These are phyloP conservation scores for Probosciger aterrimus DNA, from an alignment of 2,113 vertebrate genomes.

Conservation along the genomic window DNA sequence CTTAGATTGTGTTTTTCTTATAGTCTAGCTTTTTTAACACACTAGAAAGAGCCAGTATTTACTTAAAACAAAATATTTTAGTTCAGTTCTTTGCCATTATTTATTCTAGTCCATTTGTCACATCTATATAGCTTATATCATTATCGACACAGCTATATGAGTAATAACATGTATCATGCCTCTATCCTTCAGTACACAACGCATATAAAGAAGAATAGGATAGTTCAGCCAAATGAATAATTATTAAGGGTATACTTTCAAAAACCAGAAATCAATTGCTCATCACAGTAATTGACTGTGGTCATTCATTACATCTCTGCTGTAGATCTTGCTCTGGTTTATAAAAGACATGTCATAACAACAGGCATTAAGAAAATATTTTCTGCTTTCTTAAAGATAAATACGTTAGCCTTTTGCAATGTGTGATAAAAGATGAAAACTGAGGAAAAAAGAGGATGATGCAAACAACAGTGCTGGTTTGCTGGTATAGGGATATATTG, in stretches of 20 bases:
- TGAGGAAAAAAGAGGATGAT: neutral
- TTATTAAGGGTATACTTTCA: constrained; percentile 17
- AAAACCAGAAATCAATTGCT: constrained; percentile 38
- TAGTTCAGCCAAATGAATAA: constrained; percentile 14
- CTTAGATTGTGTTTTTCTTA: neutral
- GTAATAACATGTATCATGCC: constrained; percentile 25
- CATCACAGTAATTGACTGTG: neutral
- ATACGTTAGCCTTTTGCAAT: neutral
- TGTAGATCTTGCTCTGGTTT: neutral
- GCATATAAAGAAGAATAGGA: neutral
- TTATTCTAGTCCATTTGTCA: neutral
- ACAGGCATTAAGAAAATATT: neutral
- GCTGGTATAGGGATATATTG: neutral
- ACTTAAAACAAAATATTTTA: constrained; percentile 11
- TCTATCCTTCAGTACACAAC: neutral
- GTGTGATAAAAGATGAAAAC: neutral
- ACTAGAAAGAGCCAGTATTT: neutral
- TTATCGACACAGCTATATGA: constrained; percentile 21
- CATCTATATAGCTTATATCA: neutral
- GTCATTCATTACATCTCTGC: neutral
- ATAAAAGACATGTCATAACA: neutral
- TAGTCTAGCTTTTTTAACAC: neutral
- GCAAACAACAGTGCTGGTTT: neutral
- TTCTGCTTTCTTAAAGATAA: neutral
- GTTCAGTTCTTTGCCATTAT: neutral